Percentiles rank a stretch among this genome's conserved stretches.
These are phyloP conservation scores for Caradrina clavipalpis DNA, from an alignment of 2,888 invertebrate species.

Conservation along the genomic window DNA sequence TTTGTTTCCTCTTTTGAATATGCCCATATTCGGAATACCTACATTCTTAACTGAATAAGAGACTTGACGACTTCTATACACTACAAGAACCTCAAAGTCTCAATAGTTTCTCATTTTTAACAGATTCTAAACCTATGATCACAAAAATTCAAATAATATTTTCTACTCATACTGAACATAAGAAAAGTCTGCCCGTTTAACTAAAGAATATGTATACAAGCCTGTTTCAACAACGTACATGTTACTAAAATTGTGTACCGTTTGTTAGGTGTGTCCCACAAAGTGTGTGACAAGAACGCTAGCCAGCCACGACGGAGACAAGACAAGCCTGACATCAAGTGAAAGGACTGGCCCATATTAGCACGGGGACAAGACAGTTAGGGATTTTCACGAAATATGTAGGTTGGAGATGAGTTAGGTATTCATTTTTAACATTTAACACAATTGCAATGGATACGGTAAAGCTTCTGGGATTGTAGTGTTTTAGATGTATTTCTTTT, in stretches of 20 bases:
- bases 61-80: too few relatives aligned
- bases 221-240: constrained; percentile 6
- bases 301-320: background rate
- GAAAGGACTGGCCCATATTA: constrained; percentile 44
- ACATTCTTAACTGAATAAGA: too few relatives aligned
- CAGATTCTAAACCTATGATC: background rate
- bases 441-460: too few relatives aligned
- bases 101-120: too few relatives aligned
- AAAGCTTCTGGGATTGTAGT: too few relatives aligned
- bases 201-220: background rate
- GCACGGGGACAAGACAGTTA: constrained; percentile 5
- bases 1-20: too few relatives aligned
- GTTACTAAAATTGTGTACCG: constrained; percentile 11
- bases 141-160: too few relatives aligned
- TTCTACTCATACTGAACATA: too few relatives aligned
- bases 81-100: too few relatives aligned
- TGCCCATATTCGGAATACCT: too few relatives aligned
- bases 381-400: background rate
- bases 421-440: background rate
- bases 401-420: background rate
- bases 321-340: constrained; percentile 39
- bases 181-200: too few relatives aligned
- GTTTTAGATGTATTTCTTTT: too few relatives aligned
- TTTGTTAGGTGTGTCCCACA: constrained; percentile 20
- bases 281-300: constrained; percentile 27